Evolutionary conservation across 2,888 invertebrate species (phyloP).

Genomic region (Chrysodeixis includens): DNA sequence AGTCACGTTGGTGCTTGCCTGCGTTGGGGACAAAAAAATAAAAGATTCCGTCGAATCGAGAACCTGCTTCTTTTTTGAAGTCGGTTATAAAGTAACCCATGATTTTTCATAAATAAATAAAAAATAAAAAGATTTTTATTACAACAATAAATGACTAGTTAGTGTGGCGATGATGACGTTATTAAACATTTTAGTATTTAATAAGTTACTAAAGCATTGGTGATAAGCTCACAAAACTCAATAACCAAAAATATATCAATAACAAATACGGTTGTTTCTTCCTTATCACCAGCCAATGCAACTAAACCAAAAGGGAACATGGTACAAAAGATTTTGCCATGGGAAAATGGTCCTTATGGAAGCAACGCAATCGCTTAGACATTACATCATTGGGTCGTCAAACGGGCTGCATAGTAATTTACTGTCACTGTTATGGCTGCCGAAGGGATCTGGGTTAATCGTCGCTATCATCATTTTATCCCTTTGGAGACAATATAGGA

Average conservation of each 20-base stretch:
- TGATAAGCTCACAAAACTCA: no score
- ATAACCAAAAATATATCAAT: not conserved
- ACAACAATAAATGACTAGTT: no score
- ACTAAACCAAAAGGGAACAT: not conserved
- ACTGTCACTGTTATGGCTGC: not conserved
- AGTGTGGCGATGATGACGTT: no score
- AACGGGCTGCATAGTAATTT: slow-evolving; percentile 8
- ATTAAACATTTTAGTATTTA: no score
- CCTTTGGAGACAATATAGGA: not conserved
- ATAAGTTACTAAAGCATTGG: no score
- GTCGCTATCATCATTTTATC: slow-evolving; percentile 6
- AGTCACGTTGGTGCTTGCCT: no score
- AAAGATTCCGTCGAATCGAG: no score
- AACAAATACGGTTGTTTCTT: not conserved
- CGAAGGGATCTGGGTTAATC: slow-evolving; percentile 5
- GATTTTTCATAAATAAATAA: no score
- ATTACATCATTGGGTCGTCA: not conserved
- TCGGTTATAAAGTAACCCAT: no score
- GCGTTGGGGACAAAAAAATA: no score
- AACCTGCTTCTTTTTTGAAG: no score
- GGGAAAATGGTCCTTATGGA: not conserved
- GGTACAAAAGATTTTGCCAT: not conserved
- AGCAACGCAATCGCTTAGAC: not conserved
- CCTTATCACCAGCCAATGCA: not conserved
- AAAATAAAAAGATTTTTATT: no score